A percentile compares a stretch with the other conserved stretches of the same genome.
Evolutionary conservation across 2,113 vertebrate species (phyloP).

Genomic region (Rhea pennata): DNA sequence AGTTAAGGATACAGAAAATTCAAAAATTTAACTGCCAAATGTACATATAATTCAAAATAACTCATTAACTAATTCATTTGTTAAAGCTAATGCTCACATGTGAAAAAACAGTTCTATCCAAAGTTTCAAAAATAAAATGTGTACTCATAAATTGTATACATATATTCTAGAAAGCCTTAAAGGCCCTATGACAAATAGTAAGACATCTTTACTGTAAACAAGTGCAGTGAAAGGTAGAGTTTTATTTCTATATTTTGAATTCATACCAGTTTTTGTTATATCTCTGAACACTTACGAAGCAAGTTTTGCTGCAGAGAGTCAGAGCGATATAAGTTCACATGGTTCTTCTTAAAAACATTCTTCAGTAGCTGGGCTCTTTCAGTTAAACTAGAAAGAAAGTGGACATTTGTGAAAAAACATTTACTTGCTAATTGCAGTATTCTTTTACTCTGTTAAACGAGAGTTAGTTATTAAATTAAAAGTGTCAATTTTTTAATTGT

Average conservation of each 20-base stretch:
- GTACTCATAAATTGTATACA: not conserved
- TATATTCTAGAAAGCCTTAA: not conserved
- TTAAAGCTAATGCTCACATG: not conserved
- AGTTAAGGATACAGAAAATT: not conserved
- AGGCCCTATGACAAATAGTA: not conserved
- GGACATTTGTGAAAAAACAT: conserved; percentile 14
- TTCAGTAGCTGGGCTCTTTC: conserved; percentile 97
- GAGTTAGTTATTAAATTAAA: conserved; percentile 23
- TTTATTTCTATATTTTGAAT: not conserved
- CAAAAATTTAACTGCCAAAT: not conserved
- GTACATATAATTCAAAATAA: not conserved
- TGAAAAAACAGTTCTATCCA: not conserved
- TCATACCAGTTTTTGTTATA: not conserved
- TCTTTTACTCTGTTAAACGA: not conserved
- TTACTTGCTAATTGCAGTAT: not conserved
- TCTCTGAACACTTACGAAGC: conserved; percentile 87
- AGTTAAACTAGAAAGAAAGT: conserved; percentile 82
- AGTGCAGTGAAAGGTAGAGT: not conserved
- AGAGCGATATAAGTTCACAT: conserved; percentile 91
- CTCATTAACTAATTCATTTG: not conserved
- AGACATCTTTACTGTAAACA: not conserved
- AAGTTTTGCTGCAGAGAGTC: conserved; percentile 96
- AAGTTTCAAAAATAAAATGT: not conserved
- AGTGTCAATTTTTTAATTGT: not conserved
- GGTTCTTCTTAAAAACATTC: conserved; percentile 99